phyloP scores from a whole-genome alignment of 2,888 invertebrate species.

The Cyclophora punctaria region DNA sequence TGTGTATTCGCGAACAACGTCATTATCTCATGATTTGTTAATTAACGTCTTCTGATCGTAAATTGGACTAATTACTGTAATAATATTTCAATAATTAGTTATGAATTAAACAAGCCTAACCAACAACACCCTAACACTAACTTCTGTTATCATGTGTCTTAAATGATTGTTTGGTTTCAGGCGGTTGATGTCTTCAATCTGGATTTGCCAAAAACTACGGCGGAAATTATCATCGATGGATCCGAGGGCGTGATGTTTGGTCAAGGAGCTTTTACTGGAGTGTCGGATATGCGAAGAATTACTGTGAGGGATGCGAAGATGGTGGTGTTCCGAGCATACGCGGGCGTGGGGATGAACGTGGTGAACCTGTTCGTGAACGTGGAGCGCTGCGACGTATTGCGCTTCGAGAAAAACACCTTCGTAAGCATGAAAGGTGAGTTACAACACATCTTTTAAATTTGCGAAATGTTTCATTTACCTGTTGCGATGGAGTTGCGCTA shows the following conservation, averaged over 20 bases:
- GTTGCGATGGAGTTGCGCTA: no score
- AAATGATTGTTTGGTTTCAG: conserved; percentile 29
- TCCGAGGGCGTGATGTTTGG: conserved; percentile 72
- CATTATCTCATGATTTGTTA: no score
- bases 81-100: no score
- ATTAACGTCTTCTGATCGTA: no score
- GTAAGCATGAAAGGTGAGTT: conserved; percentile 72
- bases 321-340: conserved; percentile 72
- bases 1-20: no score
- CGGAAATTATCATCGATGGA: conserved; percentile 74
- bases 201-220: conserved; percentile 74
- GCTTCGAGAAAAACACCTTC: conserved; percentile 78
- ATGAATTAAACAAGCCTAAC: no score
- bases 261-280: conserved; percentile 71
- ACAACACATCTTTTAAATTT: conserved; percentile 9
- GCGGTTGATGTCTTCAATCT: conserved; percentile 49
- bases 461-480: background rate
- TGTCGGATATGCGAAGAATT: conserved; percentile 72
- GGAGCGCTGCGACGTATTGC: conserved; percentile 73
- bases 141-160: background rate
- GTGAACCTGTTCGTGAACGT: conserved; percentile 77
- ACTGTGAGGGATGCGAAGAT: conserved; percentile 67
- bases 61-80: no score
- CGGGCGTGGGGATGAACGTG: conserved; percentile 77
- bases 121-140: background rate